A percentile compares a stretch with the other conserved stretches of the same genome.
Conservation (phyloP, 2,113 vertebrate genomes). For the Piprites chloris region DNA sequence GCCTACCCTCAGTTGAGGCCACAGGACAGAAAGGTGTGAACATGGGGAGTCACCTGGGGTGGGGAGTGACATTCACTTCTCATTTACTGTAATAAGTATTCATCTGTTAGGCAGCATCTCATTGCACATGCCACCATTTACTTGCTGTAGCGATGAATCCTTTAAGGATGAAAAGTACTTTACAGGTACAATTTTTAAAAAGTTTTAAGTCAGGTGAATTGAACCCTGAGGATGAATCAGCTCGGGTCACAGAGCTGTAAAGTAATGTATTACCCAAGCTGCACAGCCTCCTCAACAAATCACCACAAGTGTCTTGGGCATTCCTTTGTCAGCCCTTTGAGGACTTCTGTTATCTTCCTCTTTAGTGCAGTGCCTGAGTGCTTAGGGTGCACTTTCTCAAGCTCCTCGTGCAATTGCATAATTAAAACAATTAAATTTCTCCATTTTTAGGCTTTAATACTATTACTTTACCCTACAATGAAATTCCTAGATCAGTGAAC, state of each 20-base stretch:
- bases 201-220: neutral
- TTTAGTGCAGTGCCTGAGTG: neutral
- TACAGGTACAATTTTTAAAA: neutral
- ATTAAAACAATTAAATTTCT: neutral
- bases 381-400: neutral
- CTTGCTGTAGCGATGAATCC: neutral
- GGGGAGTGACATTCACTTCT: neutral
- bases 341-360: neutral
- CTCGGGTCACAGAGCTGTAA: neutral
- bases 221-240: neutral
- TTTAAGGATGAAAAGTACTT: neutral
- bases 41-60: neutral
- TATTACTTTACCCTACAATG: neutral
- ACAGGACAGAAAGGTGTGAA: neutral
- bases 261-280: neutral
- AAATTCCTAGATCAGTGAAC: neutral
- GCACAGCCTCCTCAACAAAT: neutral
- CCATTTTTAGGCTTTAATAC: neutral
- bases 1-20: neutral
- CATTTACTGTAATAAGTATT: neutral
- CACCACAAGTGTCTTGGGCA: neutral
- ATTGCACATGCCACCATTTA: neutral
- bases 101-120: neutral
- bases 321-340: neutral
- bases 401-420: neutral